Evolutionary conservation across 1,140 invertebrate genomes (phyloP).

Genomic region (Mamestra configurata): DNA sequence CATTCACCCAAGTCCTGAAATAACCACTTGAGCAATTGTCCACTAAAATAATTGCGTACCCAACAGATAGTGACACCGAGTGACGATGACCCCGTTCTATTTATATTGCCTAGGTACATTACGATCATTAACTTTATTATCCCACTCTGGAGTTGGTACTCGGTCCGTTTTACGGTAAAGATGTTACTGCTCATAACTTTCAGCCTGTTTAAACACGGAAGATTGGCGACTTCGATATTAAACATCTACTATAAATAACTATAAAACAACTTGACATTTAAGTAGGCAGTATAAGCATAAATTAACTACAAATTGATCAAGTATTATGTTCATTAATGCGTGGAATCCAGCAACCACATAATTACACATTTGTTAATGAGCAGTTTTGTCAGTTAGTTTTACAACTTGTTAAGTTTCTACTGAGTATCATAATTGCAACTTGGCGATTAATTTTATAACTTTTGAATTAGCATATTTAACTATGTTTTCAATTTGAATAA

Average conservation of each 20-base stretch:
- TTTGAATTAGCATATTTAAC: constrained; percentile 25
- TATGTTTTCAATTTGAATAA: constrained; percentile 20
- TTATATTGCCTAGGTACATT: constrained; percentile 47
- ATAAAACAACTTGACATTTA: constrained; percentile 37
- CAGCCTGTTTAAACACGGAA: constrained; percentile 44
- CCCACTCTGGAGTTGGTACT: constrained; percentile 54
- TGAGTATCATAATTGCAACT: constrained; percentile 38
- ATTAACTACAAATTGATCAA: constrained; percentile 51
- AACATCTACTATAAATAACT: constrained; percentile 26
- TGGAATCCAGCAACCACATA: constrained; percentile 38
- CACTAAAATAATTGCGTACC: constrained; percentile 53
- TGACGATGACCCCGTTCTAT: constrained; percentile 52
- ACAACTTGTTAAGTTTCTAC: constrained; percentile 43
- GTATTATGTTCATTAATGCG: constrained; percentile 48
- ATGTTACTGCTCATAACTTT: constrained; percentile 54
- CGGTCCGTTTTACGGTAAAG: constrained; percentile 55
- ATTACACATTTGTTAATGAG: constrained; percentile 45
- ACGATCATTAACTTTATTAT: constrained; percentile 62
- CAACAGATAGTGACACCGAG: constrained; percentile 30
- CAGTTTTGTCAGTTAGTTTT: constrained; percentile 37
- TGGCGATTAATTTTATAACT: constrained; percentile 18
- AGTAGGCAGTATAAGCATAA: constrained; percentile 43
- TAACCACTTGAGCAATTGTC: constrained; percentile 55
- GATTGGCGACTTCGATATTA: constrained; percentile 25
- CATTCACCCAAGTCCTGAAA: constrained; percentile 76